phyloP scores from a whole-genome alignment of 2,888 invertebrate species.

The Cheilosia urbana region DNA sequence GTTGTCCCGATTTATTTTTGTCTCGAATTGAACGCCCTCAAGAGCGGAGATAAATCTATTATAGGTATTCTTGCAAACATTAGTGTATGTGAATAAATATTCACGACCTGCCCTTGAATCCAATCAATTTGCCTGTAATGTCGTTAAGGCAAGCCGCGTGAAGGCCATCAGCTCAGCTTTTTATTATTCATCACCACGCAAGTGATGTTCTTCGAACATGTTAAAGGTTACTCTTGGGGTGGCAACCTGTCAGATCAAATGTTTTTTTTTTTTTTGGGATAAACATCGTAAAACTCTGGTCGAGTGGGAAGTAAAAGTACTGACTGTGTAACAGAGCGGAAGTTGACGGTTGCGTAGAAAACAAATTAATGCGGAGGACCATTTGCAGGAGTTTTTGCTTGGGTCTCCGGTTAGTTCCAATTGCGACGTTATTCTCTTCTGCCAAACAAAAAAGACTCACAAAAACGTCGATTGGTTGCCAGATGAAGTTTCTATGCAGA shows the following conservation, averaged over 20 bases:
- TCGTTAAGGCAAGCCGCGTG: slow-evolving; percentile 37
- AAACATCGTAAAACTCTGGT: not conserved
- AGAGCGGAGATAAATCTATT: slow-evolving; percentile 43
- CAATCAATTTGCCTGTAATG: slow-evolving; percentile 57
- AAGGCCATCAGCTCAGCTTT: slow-evolving; percentile 43
- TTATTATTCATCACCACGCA: slow-evolving; percentile 57
- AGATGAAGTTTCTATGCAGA: too few species aligned
- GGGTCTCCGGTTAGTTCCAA: too few species aligned
- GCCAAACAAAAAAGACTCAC: too few species aligned
- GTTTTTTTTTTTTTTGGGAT: not conserved
- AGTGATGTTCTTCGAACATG: slow-evolving; percentile 35
- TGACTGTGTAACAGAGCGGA: too few species aligned
- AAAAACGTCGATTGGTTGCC: too few species aligned
- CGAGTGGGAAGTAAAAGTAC: not conserved
- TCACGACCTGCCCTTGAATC: slow-evolving; percentile 53
- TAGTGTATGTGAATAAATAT: slow-evolving; percentile 49
- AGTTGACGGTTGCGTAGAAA: too few species aligned
- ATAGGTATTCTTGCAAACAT: slow-evolving; percentile 24
- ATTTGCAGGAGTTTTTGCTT: too few species aligned
- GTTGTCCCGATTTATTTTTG: slow-evolving; percentile 3
- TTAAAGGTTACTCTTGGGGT: slow-evolving; percentile 27
- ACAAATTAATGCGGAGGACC: too few species aligned
- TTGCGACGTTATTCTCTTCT: too few species aligned
- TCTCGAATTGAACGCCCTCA: slow-evolving; percentile 5
- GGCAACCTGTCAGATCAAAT: slow-evolving; percentile 22